Percentiles rank a stretch among this genome's conserved stretches.
phyloP scores from a whole-genome alignment of 2,113 vertebrate species.

The Sinosuthora webbiana region DNA sequence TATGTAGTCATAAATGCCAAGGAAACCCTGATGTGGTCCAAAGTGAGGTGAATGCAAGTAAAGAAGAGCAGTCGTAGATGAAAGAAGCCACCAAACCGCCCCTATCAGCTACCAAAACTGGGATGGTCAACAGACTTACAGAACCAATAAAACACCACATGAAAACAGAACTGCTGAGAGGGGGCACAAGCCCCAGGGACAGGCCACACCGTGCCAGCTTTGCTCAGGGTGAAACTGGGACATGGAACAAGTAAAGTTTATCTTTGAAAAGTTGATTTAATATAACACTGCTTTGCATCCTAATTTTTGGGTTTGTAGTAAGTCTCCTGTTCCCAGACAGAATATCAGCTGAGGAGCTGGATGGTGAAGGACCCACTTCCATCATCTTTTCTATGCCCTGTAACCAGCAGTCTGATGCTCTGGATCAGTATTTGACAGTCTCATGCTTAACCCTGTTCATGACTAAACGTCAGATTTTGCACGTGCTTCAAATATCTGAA shows the following conservation, averaged over 20 bases:
- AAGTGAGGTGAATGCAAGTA: neutral
- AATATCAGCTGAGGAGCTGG: neutral
- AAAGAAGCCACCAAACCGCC: neutral
- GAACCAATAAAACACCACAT: neutral
- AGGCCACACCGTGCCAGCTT: neutral
- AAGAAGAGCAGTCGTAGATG: neutral
- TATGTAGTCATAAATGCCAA: slow-evolving; percentile 18
- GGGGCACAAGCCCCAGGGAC: neutral
- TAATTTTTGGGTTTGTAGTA: neutral
- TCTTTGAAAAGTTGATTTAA: neutral
- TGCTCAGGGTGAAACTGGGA: neutral
- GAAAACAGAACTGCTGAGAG: neutral
- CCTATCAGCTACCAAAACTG: neutral
- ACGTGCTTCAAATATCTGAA: neutral
- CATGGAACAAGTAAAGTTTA: accelerated
- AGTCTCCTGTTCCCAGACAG: neutral
- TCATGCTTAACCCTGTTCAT: neutral
- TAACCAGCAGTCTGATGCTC: neutral
- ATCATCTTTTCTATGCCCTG: neutral
- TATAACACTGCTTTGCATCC: neutral
- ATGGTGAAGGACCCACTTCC: neutral
- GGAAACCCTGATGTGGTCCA: neutral
- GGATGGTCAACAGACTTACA: neutral
- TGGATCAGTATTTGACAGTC: neutral
- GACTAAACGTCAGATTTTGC: neutral